Conservation (phyloP, 1,140 invertebrate genomes). For the Sinonovacula constricta region DNA sequence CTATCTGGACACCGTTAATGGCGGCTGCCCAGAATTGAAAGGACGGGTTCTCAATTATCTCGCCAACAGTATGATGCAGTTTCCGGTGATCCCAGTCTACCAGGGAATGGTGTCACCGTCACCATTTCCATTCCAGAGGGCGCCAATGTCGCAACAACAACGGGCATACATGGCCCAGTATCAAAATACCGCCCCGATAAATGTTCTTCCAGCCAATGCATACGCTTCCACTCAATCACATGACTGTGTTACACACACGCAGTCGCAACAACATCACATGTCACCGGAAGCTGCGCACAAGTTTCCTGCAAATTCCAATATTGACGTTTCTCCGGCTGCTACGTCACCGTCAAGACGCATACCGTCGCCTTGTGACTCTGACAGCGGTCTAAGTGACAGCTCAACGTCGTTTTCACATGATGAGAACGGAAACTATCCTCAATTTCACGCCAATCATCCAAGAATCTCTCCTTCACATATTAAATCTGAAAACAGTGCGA, state of each 20-base stretch:
- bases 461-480: neutral
- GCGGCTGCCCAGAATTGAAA: conserved; percentile 83
- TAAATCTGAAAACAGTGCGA: neutral
- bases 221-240: neutral
- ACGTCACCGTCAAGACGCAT: conserved; percentile 26
- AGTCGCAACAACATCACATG: neutral
- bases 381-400: conserved; percentile 48
- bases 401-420: conserved; percentile 45
- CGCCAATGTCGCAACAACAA: conserved; percentile 24
- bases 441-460: conserved; percentile 29
- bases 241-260: neutral
- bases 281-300: neutral
- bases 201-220: neutral
- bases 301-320: neutral
- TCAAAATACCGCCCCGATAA: neutral
- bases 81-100: conserved; percentile 50
- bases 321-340: neutral
- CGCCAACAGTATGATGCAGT: conserved; percentile 50
- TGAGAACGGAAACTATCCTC: conserved; percentile 47
- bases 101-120: conserved; percentile 24
- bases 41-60: conserved; percentile 59
- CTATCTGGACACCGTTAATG: conserved; percentile 89
- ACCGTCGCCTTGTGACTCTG: conserved; percentile 45
- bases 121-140: conserved; percentile 40
- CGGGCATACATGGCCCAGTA: neutral